A percentile compares a stretch with the other conserved stretches of the same genome.
Evolutionary conservation across 2,888 invertebrate species (phyloP).

Genomic region (Brachylomia viminalis): DNA sequence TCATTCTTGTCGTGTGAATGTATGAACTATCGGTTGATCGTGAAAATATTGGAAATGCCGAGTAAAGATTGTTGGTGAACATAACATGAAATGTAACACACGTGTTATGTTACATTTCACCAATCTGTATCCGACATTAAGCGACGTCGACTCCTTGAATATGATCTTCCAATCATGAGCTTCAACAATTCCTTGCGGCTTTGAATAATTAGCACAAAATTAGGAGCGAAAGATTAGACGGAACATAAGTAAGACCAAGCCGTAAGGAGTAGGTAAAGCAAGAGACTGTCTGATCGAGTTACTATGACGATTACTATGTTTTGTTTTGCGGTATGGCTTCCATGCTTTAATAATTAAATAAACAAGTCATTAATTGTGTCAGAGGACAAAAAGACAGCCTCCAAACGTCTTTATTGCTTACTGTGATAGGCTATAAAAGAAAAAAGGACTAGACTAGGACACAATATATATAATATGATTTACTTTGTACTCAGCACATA

Average conservation of each 20-base stretch:
- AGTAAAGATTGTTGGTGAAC: too few relatives aligned
- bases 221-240: not conserved
- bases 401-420: not conserved
- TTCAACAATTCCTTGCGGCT: not conserved
- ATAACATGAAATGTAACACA: too few relatives aligned
- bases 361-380: not conserved
- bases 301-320: too few relatives aligned
- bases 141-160: not conserved
- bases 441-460: not conserved
- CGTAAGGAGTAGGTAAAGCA: not conserved
- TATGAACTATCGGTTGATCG: not conserved
- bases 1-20: conserved; percentile 18
- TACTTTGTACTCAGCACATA: not conserved
- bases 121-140: not conserved
- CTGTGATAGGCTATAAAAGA: not conserved
- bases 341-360: too few relatives aligned
- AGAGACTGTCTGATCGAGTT: too few relatives aligned
- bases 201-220: not conserved
- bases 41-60: not conserved
- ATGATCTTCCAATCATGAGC: not conserved
- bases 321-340: too few relatives aligned
- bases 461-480: not conserved
- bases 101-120: too few relatives aligned
- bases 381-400: not conserved
- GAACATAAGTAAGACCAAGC: not conserved